Conservation (phyloP, 92 coral and sea anemone genomes). For the Porites rus region DNA sequence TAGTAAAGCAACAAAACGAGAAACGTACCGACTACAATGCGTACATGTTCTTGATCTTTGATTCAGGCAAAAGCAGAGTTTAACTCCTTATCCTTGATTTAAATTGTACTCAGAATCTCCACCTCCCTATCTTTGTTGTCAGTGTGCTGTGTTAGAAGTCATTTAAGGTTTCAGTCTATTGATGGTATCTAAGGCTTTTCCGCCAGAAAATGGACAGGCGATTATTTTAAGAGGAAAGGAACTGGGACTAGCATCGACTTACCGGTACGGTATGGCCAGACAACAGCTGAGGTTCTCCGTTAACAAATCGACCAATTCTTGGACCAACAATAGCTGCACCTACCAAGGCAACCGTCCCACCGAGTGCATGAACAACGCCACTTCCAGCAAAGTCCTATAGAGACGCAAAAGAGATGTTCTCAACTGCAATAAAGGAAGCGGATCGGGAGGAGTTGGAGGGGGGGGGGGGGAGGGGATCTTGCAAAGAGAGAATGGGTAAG, state of each 20-base stretch:
- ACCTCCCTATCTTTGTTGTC: too few relatives aligned
- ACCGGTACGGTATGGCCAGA: conserved; percentile 97
- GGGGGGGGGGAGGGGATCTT: too few relatives aligned
- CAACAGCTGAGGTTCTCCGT: conserved; percentile 65
- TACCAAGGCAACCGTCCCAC: conserved; percentile 86
- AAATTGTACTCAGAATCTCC: too few relatives aligned
- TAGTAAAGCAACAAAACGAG: too few relatives aligned
- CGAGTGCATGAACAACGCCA: conserved; percentile 90
- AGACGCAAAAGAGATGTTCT: neutral
- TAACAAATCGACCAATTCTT: conserved; percentile 83
- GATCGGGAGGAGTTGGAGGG: neutral
- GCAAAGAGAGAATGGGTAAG: too few relatives aligned
- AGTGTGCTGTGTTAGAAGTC: too few relatives aligned
- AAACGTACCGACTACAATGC: too few relatives aligned
- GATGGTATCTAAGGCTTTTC: neutral
- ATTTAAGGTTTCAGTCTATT: too few relatives aligned
- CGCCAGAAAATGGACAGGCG: neutral
- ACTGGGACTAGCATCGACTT: neutral
- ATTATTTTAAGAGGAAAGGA: too few relatives aligned
- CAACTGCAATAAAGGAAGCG: neutral
- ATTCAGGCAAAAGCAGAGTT: too few relatives aligned
- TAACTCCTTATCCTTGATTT: too few relatives aligned
- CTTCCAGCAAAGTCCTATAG: conserved; percentile 95
- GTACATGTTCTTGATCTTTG: too few relatives aligned
- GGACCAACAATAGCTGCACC: conserved; percentile 92